Percentiles rank a stretch among this genome's conserved stretches.
phyloP scores from a whole-genome alignment of 1,140 invertebrate species.

The Hyphantria cunea region DNA sequence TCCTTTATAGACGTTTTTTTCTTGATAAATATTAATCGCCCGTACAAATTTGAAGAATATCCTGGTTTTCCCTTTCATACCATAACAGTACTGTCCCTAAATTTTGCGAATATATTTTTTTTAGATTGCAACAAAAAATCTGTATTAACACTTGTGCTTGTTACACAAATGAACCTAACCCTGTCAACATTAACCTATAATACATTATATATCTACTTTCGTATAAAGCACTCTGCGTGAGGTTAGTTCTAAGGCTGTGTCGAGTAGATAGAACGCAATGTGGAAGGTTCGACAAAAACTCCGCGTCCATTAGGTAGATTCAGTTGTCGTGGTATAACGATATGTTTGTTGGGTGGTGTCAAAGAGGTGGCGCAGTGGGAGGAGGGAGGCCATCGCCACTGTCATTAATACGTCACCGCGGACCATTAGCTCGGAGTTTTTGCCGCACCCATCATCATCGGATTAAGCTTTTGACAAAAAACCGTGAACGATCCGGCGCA shows the following conservation, averaged over 20 bases:
- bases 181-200: no score
- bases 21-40: no score
- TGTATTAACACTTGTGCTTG: no score
- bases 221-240: no score
- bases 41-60: no score
- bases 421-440: conserved; percentile 26
- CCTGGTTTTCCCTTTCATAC: no score
- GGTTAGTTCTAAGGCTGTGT: neutral
- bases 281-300: neutral
- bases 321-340: neutral
- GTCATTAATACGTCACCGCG: conserved; percentile 26
- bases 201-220: neutral
- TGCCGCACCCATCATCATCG: conserved; percentile 24
- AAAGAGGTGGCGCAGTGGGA: neutral
- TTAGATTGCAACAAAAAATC: no score
- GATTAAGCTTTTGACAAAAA: conserved; percentile 35
- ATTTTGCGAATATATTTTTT: no score
- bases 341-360: conserved; percentile 14
- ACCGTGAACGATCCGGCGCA: conserved; percentile 13
- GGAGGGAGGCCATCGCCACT: neutral
- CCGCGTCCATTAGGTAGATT: neutral
- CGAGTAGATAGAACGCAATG: neutral
- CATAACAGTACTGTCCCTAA: no score
- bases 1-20: no score
- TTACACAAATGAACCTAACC: no score